These are phyloP conservation scores for Drosophila bunnanda DNA, from an alignment of 2,888 invertebrate genomes.

Conservation along the genomic window DNA sequence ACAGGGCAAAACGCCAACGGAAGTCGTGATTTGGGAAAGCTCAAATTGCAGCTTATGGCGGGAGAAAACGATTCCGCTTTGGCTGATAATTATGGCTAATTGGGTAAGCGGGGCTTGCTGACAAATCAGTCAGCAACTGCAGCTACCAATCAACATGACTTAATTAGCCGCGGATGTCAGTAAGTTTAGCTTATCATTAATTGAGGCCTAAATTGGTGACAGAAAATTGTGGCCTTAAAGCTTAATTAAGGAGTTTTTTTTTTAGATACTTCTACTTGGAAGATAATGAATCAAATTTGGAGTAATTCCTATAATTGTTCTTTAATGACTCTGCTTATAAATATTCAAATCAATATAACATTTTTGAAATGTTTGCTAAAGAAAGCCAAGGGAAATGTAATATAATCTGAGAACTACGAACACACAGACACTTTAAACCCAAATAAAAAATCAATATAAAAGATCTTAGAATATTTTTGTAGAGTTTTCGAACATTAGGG, in stretches of 20 bases:
- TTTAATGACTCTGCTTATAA: no score
- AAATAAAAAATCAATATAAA: no score
- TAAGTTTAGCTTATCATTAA: conserved; percentile 21
- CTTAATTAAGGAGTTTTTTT: not conserved
- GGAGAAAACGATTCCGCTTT: conserved; percentile 33
- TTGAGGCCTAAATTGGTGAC: conserved; percentile 6
- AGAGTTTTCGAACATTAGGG: not conserved
- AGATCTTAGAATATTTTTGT: not conserved
- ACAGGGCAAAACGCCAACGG: conserved; percentile 54
- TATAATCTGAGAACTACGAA: no score
- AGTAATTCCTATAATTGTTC: no score
- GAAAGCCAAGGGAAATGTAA: no score
- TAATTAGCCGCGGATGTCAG: conserved; percentile 27
- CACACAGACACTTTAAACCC: not conserved
- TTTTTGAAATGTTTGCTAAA: not conserved
- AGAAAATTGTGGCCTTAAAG: not conserved
- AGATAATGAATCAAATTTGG: not conserved
- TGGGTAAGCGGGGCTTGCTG: conserved; percentile 26
- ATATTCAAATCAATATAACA: not conserved
- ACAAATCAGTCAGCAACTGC: conserved; percentile 24
- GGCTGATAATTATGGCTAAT: conserved; percentile 52
- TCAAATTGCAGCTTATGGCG: conserved; percentile 52
- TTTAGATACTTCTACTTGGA: no score
- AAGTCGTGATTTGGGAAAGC: conserved; percentile 70
- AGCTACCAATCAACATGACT: conserved; percentile 26